These are phyloP conservation scores for Mormyrus proboscirostris DNA, from an alignment of 2,797 vertebrate genomes.

Conservation along the genomic window DNA sequence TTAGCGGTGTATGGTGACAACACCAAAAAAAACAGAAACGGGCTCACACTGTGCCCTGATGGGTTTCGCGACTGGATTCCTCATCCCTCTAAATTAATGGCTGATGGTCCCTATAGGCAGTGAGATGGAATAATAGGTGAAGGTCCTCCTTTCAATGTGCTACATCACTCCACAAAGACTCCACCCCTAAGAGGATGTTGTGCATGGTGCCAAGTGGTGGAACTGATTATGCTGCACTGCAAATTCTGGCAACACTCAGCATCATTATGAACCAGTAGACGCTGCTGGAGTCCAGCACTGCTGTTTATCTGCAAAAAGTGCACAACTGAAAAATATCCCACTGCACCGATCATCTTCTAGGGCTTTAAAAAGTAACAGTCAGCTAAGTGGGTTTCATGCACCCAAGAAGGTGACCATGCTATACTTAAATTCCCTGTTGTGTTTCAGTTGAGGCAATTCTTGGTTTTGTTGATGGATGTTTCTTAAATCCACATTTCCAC, in stretches of 20 bases:
- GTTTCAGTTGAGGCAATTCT: neutral
- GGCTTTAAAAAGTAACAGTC: neutral
- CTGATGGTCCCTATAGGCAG: neutral
- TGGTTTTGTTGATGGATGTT: neutral
- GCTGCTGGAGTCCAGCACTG: neutral
- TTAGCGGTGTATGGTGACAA: neutral
- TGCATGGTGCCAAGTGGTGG: neutral
- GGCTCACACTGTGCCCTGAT: neutral
- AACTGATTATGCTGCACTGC: neutral
- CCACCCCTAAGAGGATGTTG: neutral
- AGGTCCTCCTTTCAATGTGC: neutral
- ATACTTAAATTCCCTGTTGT: neutral
- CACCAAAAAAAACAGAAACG: neutral
- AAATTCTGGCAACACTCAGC: neutral
- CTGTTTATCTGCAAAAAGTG: neutral
- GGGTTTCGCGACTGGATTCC: neutral
- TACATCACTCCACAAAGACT: neutral
- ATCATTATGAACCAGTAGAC: neutral
- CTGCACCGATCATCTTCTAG: neutral
- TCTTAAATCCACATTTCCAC: neutral
- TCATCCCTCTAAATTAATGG: neutral
- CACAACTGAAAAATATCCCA: neutral
- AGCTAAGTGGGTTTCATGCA: neutral
- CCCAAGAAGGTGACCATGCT: neutral
- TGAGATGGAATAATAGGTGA: neutral